Percentiles rank a stretch among this genome's conserved stretches.
Conservation (phyloP, 2,113 vertebrate species). For the rabbit (Oryctolagus cuniculus) region DNA sequence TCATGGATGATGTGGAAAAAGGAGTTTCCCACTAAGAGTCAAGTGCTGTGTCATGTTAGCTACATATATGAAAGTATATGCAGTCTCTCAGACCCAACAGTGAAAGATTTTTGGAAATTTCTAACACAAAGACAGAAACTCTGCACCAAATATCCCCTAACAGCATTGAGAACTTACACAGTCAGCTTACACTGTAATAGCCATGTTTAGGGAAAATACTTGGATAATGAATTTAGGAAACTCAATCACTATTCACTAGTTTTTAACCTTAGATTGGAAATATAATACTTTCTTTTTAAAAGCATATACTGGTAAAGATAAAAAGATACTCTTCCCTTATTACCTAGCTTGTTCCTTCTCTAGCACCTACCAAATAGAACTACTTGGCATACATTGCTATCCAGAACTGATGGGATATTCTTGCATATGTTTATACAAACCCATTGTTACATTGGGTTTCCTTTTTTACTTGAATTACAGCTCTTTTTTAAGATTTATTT, state of each 20-base stretch:
- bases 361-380: not conserved
- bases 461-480: no score
- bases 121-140: not conserved
- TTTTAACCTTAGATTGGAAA: constrained; percentile 27
- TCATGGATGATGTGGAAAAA: not conserved
- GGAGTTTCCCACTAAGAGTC: not conserved
- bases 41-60: not conserved
- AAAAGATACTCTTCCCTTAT: not conserved
- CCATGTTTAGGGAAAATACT: not conserved
- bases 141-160: not conserved
- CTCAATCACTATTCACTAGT: not conserved
- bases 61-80: not conserved
- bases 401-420: not conserved
- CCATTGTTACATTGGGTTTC: not conserved
- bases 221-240: not conserved
- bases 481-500: no score
- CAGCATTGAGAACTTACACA: not conserved
- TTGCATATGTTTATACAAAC: not conserved
- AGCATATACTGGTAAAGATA: not conserved
- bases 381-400: not conserved
- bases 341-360: not conserved
- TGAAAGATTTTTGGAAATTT: not conserved
- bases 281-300: not conserved
- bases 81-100: not conserved
- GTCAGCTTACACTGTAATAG: not conserved